Evolutionary conservation across 2,113 vertebrate species (phyloP), one percentile per base, ranked within the genome.

Genomic region (Symphodus melops): DNA sequence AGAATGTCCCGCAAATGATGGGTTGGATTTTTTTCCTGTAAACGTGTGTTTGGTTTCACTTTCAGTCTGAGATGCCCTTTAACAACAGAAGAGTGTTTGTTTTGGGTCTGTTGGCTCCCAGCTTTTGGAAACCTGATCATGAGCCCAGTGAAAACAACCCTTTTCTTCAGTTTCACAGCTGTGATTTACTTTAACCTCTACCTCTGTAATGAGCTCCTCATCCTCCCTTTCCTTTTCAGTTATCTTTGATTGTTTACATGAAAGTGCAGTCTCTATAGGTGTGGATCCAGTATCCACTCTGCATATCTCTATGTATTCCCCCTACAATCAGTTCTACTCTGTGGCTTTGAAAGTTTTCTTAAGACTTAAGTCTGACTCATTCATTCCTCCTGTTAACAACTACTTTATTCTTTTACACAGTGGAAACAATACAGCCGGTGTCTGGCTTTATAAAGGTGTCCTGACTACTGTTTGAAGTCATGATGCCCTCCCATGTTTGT

Each of bases 61-160:
- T 87, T 87, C 63, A 1, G 48, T 72, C 0, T 57, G 62, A 83
- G n/a, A 16, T 39, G 8, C 3, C 23, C 20, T 16, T 59, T 44
- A 8, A 44, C 1, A n/a, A 48, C 46, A 60, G 4, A 0, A 0
- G 16, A 8, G 12, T 17, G 0, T 37, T 52, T 57, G 21, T 44
- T 19, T 19, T 63, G 28, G 14, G 33, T 10, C 6, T n/a, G 21
- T 49, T 20, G 28, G 28, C 17, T 51, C n/a, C 6, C n/a, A 5
- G 2, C 39, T 19, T 13, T 23, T 61, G 23, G 11, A 12, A 48
- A 63, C 17, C 5, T 1, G 42, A 8, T 48, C 0, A 33, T 36
- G 11, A 17, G 21, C 12, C 41, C n/a, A 19, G 2, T 11, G 46
- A 14, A 67, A 4, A 33, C 4, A 4, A 63, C 17, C 56, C 61